A percentile compares a stretch with the other conserved stretches of the same genome.
These are phyloP conservation scores for Zosterops lateralis DNA, from an alignment of 2,113 vertebrate genomes.

Conservation along the genomic window DNA sequence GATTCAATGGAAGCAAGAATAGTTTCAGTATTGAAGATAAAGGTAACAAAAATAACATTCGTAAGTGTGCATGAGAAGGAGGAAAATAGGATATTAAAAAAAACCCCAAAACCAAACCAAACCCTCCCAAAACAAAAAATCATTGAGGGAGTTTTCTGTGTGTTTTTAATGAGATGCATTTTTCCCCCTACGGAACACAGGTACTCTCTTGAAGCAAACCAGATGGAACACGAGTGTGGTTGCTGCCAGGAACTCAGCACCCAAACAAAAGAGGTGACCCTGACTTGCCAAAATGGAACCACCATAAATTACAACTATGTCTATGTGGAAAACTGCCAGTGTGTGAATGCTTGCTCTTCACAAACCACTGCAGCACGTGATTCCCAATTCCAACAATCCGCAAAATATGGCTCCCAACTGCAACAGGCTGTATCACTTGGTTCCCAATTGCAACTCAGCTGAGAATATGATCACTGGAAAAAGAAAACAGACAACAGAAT, in stretches of 20 bases:
- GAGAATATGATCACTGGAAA: not conserved
- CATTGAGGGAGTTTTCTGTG: rapidly evolving
- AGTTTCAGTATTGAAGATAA: not conserved
- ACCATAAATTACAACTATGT: slow-evolving; percentile 68
- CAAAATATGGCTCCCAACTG: rapidly evolving
- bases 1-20: not conserved
- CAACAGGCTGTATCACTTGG: not conserved
- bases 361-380: not conserved
- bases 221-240: slow-evolving; percentile 71
- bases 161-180: not conserved
- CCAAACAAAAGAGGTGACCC: slow-evolving; percentile 63
- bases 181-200: slow-evolving; percentile 37
- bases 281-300: slow-evolving; percentile 75
- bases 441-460: not conserved
- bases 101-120: rapidly evolving
- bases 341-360: slow-evolving; percentile 31
- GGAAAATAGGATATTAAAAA: not conserved
- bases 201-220: slow-evolving; percentile 79
- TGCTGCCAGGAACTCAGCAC: slow-evolving; percentile 82
- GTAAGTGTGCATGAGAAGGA: rapidly evolving
- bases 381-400: not conserved
- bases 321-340: slow-evolving; percentile 75
- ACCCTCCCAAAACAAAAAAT: not conserved
- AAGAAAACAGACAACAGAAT: not conserved
- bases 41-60: not conserved